Evolutionary conservation across 2,888 invertebrate species (phyloP).

Genomic region (Diarsia dahlii): DNA sequence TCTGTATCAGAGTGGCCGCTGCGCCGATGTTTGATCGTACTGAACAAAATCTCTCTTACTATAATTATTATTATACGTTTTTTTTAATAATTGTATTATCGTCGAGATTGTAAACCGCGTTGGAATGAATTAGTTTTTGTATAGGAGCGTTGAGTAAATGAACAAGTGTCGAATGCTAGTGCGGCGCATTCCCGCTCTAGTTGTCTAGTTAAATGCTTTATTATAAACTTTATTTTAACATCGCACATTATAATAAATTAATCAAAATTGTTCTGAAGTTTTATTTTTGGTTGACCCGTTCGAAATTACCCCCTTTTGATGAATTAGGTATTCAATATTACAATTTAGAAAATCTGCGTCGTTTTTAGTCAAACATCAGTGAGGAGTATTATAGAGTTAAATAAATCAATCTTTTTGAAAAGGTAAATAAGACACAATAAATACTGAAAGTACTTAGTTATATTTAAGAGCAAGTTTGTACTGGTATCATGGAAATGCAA

Average conservation of each 20-base stretch:
- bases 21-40: constrained; percentile 80
- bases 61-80: constrained; percentile 70
- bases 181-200: constrained; percentile 72
- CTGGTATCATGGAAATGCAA: constrained; percentile 76
- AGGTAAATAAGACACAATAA: constrained; percentile 40
- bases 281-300: constrained; percentile 65
- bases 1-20: constrained; percentile 87
- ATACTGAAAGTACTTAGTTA: constrained; percentile 52
- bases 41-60: constrained; percentile 83
- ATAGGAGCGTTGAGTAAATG: constrained; percentile 78
- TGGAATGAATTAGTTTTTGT: constrained; percentile 81
- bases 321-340: constrained; percentile 4
- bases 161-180: constrained; percentile 79
- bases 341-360: background rate
- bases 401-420: background rate
- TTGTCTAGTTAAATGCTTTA: constrained; percentile 87
- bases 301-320: constrained; percentile 33
- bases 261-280: constrained; percentile 85
- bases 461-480: constrained; percentile 76
- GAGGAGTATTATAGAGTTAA: background rate
- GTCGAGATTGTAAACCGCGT: constrained; percentile 78
- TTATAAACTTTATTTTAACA: constrained; percentile 90
- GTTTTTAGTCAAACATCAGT: background rate
- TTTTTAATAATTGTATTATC: constrained; percentile 78
- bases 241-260: constrained; percentile 91